Conservation (phyloP, 1,140 invertebrate species). For the Venturia canescens region DNA sequence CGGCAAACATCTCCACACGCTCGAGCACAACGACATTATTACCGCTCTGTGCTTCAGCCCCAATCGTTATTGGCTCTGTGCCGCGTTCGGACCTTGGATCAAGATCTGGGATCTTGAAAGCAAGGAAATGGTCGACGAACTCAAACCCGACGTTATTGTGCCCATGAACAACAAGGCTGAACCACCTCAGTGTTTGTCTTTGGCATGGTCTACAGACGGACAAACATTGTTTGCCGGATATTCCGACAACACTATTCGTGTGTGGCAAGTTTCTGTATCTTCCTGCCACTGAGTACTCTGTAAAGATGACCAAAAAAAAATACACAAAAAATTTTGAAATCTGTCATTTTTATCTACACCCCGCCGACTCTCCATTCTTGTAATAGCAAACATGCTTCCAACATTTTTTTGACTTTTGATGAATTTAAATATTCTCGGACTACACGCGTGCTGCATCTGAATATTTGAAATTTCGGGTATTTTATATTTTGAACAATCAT, state of each 20-base stretch:
- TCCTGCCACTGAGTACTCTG: constrained; percentile 80
- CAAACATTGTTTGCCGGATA: constrained; percentile 99
- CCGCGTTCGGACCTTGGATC: constrained; percentile 98
- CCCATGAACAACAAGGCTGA: constrained; percentile 86
- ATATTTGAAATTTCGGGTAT: too few species aligned
- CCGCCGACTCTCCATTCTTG: too few species aligned
- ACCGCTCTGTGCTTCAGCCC: constrained; percentile 99
- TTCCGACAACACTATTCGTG: constrained; percentile 98
- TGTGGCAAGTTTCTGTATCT: constrained; percentile 96
- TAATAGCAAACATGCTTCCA: too few species aligned
- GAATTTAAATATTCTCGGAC: too few species aligned
- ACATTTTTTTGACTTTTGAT: too few species aligned
- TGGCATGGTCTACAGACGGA: constrained; percentile 99
- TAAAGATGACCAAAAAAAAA: constrained; percentile 57
- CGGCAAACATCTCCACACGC: constrained; percentile 98
- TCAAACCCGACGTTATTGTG: constrained; percentile 94
- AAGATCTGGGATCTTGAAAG: constrained; percentile 99
- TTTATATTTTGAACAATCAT: too few species aligned
- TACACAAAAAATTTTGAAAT: constrained; percentile 59
- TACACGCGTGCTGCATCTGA: too few species aligned
- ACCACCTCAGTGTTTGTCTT: constrained; percentile 96
- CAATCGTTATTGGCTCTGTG: constrained; percentile 99
- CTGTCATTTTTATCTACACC: constrained; percentile 37
- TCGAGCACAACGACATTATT: constrained; percentile 99
- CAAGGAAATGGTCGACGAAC: constrained; percentile 99